Evolutionary conservation across 2,797 vertebrate genomes (phyloP), one percentile per base, ranked within the genome.

Genomic region (Ispidina lecontei): DNA sequence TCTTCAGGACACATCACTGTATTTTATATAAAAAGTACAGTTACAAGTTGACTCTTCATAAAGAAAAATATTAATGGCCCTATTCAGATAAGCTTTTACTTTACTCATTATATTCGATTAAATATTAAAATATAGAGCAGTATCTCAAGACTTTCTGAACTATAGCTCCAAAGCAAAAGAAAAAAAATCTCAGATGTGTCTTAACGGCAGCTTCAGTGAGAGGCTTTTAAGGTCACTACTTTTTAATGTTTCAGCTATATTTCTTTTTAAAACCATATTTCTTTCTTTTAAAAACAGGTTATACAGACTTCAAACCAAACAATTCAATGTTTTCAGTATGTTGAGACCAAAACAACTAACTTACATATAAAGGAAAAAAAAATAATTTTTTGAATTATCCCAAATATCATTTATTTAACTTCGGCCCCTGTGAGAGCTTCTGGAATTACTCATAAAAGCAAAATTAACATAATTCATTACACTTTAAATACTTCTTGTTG

Each of bases 11-110:
- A 83, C 70, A 73, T 13, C 26, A 31, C 56, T 74, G 31, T 52
- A 78, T 76, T 81, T 90, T 52, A 9, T 63, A 72, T 64, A 93
- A 82, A 79, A 89, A 78, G 67, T 79, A 87, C 55, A 71, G 86
- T 71, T 95, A 90, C 81, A 70, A 79, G 49, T 84, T 87, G 87
- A 76, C 72, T 89, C 8, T 95, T 94, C 93, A 85, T 76, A 81
- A 29, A 93, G 77, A 47, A 84, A 87, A 35, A 86, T 29, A 84
- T 85, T 69, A 90, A 86, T 76, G 76, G 28, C 21, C 7, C 47
- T 41, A 55, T 94, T 96, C 62, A 39, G 69, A 19, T 74, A 65
- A 56, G 7, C 44, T 79, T 54, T 81, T 81, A 17, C 60, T 90
- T 91, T 72, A 28, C 31, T 75, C 14, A 20, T 84, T 82, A 52